Percentiles rank a stretch among this genome's conserved stretches.
These are phyloP conservation scores for Caenorhabditis becei DNA, from an alignment of 2,888 invertebrate genomes.

Conservation along the genomic window DNA sequence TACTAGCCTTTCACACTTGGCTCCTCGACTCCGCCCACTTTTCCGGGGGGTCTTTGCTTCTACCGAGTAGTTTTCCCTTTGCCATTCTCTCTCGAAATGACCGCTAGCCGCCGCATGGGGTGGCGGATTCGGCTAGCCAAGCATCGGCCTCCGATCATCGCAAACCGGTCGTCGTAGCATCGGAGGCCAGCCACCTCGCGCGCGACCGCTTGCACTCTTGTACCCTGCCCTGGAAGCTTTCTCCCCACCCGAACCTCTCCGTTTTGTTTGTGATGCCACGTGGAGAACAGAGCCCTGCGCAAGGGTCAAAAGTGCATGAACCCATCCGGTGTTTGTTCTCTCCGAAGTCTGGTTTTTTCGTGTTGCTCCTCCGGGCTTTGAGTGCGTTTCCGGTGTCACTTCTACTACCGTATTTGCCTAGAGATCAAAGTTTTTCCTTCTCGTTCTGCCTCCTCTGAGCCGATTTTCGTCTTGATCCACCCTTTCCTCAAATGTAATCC, in stretches of 20 bases:
- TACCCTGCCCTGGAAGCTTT: constrained; percentile 18
- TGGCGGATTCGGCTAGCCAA: constrained; percentile 17
- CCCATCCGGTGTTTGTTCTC: constrained; percentile 6
- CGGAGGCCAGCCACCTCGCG: constrained; percentile 20
- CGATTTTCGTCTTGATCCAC: neutral
- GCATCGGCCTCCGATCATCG: constrained; percentile 3
- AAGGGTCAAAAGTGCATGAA: constrained; percentile 34
- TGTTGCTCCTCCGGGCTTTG: neutral
- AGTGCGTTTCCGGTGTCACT: constrained; percentile 8
- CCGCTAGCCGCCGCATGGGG: constrained; percentile 18
- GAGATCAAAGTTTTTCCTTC: neutral
- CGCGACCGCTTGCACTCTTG: constrained; percentile 46
- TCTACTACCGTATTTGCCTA: constrained; percentile 19
- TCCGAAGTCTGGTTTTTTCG: constrained; percentile 3
- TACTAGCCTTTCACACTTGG: constrained; percentile 12
- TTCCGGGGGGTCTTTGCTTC: neutral
- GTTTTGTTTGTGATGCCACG: constrained; percentile 28
- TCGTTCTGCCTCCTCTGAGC: neutral
- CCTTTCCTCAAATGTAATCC: neutral
- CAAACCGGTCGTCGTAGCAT: constrained; percentile 39
- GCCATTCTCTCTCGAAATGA: constrained; percentile 25
- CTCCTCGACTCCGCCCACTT: constrained; percentile 24
- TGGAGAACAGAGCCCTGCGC: constrained; percentile 6
- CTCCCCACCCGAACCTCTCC: neutral
- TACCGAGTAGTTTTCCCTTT: constrained; percentile 23